These are phyloP conservation scores for Parambassis ranga DNA, from an alignment of 2,797 vertebrate genomes.

Conservation along the genomic window DNA sequence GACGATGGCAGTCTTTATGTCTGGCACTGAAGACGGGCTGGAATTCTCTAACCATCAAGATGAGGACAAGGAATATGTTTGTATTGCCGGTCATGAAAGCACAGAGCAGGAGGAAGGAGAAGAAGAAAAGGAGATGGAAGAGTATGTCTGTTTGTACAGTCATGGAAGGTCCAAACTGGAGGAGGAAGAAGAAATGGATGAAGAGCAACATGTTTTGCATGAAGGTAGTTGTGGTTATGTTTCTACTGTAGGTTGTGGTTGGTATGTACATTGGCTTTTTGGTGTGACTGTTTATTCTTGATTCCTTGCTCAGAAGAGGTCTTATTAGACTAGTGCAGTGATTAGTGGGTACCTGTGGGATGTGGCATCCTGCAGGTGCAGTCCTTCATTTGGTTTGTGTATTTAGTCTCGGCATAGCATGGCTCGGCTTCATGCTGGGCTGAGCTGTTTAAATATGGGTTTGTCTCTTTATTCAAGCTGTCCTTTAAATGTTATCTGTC, in stretches of 20 bases:
- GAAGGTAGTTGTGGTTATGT: constrained; percentile 61
- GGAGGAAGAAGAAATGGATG: constrained; percentile 55
- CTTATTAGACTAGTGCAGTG: no score
- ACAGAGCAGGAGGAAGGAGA: constrained; percentile 30
- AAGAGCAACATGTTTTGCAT: constrained; percentile 64
- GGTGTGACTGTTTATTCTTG: not conserved
- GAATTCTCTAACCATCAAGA: constrained; percentile 30
- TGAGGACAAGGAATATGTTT: constrained; percentile 51
- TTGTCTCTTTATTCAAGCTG: constrained; percentile 2
- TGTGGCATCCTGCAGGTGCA: not conserved
- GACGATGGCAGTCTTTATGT: constrained; percentile 61
- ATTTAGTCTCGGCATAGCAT: not conserved
- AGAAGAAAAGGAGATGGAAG: constrained; percentile 40
- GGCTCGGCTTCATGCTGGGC: constrained; percentile 4
- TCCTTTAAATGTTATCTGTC: no score
- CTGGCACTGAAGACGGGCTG: constrained; percentile 33
- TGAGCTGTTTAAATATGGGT: constrained; percentile 39
- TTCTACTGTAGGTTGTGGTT: not conserved
- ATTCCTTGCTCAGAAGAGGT: not conserved
- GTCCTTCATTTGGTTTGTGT: not conserved
- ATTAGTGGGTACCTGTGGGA: not conserved
- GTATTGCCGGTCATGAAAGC: constrained; percentile 31
- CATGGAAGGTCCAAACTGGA: constrained; percentile 26
- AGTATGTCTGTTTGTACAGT: constrained; percentile 43
- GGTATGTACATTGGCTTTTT: not conserved